phyloP scores from a whole-genome alignment of 1,140 invertebrate genomes.

The Monochamus saltuarius region DNA sequence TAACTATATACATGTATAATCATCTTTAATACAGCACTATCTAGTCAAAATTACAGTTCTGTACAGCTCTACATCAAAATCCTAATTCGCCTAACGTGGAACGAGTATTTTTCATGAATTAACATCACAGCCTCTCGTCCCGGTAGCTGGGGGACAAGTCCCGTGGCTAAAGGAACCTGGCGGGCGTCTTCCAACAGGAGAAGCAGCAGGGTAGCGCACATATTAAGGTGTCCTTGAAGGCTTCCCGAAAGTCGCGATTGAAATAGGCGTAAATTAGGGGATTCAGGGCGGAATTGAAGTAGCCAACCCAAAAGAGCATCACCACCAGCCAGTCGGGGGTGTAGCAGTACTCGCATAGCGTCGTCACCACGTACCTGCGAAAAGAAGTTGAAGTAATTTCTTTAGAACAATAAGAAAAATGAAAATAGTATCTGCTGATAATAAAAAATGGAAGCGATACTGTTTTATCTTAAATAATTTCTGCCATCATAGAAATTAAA shows the following conservation, averaged over 20 bases:
- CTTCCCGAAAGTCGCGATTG: conserved; percentile 95
- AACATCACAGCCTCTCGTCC: conserved; percentile 43
- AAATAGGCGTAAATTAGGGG: conserved; percentile 98
- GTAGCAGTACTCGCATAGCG: conserved; percentile 79
- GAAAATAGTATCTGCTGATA: too few species aligned
- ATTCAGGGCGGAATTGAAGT: conserved; percentile 96
- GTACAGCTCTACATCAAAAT: background rate
- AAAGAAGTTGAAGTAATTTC: background rate
- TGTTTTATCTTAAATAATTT: too few species aligned
- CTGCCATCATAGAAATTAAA: too few species aligned
- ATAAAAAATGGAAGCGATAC: too few species aligned
- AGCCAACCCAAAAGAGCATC: conserved; percentile 82
- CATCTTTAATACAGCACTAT: too few species aligned
- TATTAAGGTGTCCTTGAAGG: conserved; percentile 91
- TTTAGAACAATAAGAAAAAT: background rate
- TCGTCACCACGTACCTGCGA: conserved; percentile 81
- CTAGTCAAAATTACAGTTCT: too few species aligned
- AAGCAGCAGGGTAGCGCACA: conserved; percentile 77
- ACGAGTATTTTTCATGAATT: conserved; percentile 4
- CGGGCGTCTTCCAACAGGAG: conserved; percentile 49
- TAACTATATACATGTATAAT: too few species aligned
- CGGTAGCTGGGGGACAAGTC: conserved; percentile 35
- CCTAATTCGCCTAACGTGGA: background rate
- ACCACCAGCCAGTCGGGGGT: conserved; percentile 80
- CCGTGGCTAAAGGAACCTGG: conserved; percentile 49